Evolutionary conservation across 2,113 vertebrate genomes (phyloP), one percentile per base, ranked within the genome.

Genomic region (Cololabis saira): DNA sequence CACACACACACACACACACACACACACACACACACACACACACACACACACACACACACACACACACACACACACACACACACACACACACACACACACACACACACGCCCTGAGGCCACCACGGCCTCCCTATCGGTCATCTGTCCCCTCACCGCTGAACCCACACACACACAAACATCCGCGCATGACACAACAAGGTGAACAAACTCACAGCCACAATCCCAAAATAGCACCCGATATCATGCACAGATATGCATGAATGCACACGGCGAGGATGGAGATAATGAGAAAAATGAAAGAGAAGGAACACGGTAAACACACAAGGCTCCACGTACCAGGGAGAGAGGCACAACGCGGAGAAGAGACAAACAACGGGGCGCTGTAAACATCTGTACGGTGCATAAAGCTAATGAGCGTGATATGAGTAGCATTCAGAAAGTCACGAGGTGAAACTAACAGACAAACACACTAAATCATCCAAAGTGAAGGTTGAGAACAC

Each of bases 91-190:
- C 27, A 5, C 30, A 43, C 30, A 37, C 33, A 58, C 19, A 16
- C 53, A 51, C 61, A 37, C 53, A 45, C 52, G 44, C 59, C 78
- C 79, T 40, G 9, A 55, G 75, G 80, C 67, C 54, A 55, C 30
- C 4, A 1, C 42, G 67, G 74, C 79, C 78, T 68, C 52, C 48
- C 69, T 56, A 86, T 86, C 84, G 82, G 89, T 91, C 89, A 87
- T 78, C 81, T 83, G 84, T 87, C 80, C 82, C 83, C 80, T 67
- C 6, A 0, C 61, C 66, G 60, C 70, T 80, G 67, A 82, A 16
- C 33, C 1, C 33, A 37, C 33, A 37, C 10, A 37, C 3, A 37
- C 16, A 52, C 24, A 10, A 8, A 47, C 21, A 73, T n/a, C 12
- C 41, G 58, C 12, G 55, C 76, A 67, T 53, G 63, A 37, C 64